These are phyloP conservation scores for Ariopsis seemanni DNA, from an alignment of 2,113 vertebrate genomes.

Conservation along the genomic window DNA sequence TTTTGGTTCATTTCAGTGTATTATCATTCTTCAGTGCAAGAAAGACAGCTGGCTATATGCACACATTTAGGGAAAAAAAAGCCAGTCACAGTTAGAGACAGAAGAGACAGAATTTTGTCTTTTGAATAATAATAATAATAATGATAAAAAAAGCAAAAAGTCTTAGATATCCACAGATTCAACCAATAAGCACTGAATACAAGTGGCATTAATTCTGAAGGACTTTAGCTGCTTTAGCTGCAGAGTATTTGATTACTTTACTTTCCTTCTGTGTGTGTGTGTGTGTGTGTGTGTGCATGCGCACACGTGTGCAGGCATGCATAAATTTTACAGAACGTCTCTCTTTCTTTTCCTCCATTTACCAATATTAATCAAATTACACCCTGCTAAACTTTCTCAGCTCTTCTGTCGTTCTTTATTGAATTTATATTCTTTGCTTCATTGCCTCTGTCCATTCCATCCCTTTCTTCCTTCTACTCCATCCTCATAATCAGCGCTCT, in stretches of 20 bases:
- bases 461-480: conserved; percentile 14
- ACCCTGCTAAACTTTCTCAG: conserved; percentile 69
- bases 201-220: background rate
- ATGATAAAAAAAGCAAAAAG: background rate
- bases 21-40: background rate
- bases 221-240: background rate
- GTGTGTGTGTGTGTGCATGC: conserved; percentile 8
- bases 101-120: background rate
- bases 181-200: background rate
- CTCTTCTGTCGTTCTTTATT: conserved; percentile 44
- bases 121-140: too few relatives aligned
- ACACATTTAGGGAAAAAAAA: background rate
- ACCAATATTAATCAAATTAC: conserved; percentile 75
- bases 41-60: background rate
- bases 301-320: background rate
- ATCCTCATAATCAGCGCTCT: background rate
- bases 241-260: background rate
- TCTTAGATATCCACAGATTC: background rate
- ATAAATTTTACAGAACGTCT: conserved; percentile 49
- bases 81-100: background rate
- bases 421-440: conserved; percentile 39
- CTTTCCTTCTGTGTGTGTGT: background rate
- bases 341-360: conserved; percentile 59
- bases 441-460: conserved; percentile 27
- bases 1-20: background rate